Percentiles rank a stretch among this genome's conserved stretches.
phyloP scores from a whole-genome alignment of 2,113 vertebrate genomes.

The Urocitellus parryii region DNA sequence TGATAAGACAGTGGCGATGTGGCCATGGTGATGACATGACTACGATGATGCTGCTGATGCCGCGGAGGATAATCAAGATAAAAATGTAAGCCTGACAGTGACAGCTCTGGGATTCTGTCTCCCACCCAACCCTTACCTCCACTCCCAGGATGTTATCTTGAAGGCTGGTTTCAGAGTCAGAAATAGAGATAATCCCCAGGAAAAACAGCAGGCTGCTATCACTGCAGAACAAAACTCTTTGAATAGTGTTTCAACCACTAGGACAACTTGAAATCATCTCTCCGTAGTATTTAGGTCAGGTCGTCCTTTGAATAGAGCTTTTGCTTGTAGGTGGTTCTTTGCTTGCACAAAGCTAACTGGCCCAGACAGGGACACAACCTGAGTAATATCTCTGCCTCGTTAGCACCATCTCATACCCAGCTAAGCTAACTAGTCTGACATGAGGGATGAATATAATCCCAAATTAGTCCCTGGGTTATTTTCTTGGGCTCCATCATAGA shows the following conservation, averaged over 20 bases:
- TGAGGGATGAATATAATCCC: constrained; percentile 17
- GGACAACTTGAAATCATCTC: not conserved
- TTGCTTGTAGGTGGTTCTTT: not conserved
- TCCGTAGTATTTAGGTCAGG: not conserved
- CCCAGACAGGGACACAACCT: not conserved
- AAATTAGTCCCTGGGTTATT: not conserved
- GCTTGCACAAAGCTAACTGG: not conserved
- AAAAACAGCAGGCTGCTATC: not conserved
- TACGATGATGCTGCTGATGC: too few species aligned
- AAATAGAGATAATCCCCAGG: not conserved
- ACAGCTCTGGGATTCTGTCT: not conserved
- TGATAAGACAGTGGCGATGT: not conserved
- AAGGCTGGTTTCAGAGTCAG: not conserved
- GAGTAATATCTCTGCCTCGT: not conserved
- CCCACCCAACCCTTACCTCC: not conserved
- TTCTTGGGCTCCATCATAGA: constrained; percentile 21
- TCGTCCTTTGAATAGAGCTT: not conserved
- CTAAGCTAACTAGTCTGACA: not conserved
- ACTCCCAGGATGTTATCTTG: not conserved
- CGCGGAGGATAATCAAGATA: not conserved
- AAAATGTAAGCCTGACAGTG: not conserved
- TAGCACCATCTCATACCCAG: not conserved
- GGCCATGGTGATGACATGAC: too few species aligned
- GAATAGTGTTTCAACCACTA: not conserved
- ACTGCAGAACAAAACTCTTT: not conserved